These are phyloP conservation scores for Penaeus monodon DNA, from an alignment of 2,888 invertebrate genomes.

Conservation along the genomic window DNA sequence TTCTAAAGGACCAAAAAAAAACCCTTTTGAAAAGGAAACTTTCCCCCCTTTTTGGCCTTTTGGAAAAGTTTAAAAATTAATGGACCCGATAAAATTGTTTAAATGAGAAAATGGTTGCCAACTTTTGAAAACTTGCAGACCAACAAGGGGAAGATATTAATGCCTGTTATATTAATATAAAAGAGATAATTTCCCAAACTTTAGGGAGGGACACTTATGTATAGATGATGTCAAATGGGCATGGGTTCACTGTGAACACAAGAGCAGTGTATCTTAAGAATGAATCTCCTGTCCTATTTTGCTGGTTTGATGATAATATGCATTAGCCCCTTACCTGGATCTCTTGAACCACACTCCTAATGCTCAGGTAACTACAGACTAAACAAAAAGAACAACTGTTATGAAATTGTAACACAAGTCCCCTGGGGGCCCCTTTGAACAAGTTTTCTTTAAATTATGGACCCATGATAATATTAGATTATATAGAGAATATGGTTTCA, in stretches of 20 bases:
- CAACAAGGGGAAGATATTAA: constrained; percentile 74
- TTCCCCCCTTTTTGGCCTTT: no score
- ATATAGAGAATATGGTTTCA: constrained; percentile 90
- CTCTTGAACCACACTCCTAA: constrained; percentile 85
- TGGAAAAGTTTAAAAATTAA: no score
- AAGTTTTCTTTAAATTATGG: constrained; percentile 93
- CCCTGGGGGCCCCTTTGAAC: constrained; percentile 76
- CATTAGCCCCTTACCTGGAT: constrained; percentile 89
- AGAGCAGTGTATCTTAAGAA: constrained; percentile 81
- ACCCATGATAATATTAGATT: constrained; percentile 83
- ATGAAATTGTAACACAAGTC: constrained; percentile 74
- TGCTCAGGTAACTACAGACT: constrained; percentile 68
- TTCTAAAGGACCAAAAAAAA: no score
- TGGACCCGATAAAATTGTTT: constrained; percentile 75
- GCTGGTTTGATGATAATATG: constrained; percentile 70
- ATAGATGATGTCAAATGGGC: constrained; percentile 71
- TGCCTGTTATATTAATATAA: constrained; percentile 70
- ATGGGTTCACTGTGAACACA: constrained; percentile 87
- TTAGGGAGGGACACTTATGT: constrained; percentile 7
- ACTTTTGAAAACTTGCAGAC: constrained; percentile 73
- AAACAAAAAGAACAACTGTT: constrained; percentile 69
- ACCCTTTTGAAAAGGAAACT: no score
- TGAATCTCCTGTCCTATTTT: constrained; percentile 71
- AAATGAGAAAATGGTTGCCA: constrained; percentile 75
- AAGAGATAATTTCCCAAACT: constrained; percentile 16